A percentile compares a stretch with the other conserved stretches of the same genome.
phyloP scores from a whole-genome alignment of 1,140 invertebrate genomes.

The Lucilia cuprina region DNA sequence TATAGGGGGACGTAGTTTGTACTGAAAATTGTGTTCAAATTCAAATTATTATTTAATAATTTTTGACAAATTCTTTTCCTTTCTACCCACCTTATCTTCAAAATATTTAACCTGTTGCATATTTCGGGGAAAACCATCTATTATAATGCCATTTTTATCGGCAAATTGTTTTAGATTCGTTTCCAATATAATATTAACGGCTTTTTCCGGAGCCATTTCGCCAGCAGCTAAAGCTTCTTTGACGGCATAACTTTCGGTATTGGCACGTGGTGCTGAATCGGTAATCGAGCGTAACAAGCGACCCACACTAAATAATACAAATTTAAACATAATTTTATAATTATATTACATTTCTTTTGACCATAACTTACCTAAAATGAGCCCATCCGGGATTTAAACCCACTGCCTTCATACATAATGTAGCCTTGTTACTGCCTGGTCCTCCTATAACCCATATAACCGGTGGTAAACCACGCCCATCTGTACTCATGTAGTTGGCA shows the following conservation, averaged over 20 bases:
- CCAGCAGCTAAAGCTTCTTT: slow-evolving; percentile 78
- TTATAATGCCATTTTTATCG: slow-evolving; percentile 75
- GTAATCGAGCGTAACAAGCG: slow-evolving; percentile 73
- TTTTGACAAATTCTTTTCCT: too few species aligned
- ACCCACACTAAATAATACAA: slow-evolving; percentile 68
- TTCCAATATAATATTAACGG: slow-evolving; percentile 73
- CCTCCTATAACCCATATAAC: slow-evolving; percentile 85
- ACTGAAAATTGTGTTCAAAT: slow-evolving; percentile 67
- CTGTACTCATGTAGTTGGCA: slow-evolving; percentile 50
- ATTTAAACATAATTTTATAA: background rate
- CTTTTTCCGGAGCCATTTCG: slow-evolving; percentile 77
- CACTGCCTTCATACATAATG: slow-evolving; percentile 74
- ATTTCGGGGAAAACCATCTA: slow-evolving; percentile 90
- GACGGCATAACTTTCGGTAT: slow-evolving; percentile 64
- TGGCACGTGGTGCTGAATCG: slow-evolving; percentile 67
- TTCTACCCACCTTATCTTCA: slow-evolving; percentile 76
- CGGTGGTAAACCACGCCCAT: slow-evolving; percentile 64
- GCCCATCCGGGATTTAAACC: slow-evolving; percentile 74
- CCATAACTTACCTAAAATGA: slow-evolving; percentile 68
- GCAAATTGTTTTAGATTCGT: slow-evolving; percentile 64
- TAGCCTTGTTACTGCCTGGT: slow-evolving; percentile 80
- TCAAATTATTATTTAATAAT: too few species aligned
- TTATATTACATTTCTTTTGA: background rate
- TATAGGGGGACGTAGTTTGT: slow-evolving; percentile 75
- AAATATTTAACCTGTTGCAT: slow-evolving; percentile 84